phyloP scores from a whole-genome alignment of 2,888 invertebrate species.

The Ecliptopera silaceata region DNA sequence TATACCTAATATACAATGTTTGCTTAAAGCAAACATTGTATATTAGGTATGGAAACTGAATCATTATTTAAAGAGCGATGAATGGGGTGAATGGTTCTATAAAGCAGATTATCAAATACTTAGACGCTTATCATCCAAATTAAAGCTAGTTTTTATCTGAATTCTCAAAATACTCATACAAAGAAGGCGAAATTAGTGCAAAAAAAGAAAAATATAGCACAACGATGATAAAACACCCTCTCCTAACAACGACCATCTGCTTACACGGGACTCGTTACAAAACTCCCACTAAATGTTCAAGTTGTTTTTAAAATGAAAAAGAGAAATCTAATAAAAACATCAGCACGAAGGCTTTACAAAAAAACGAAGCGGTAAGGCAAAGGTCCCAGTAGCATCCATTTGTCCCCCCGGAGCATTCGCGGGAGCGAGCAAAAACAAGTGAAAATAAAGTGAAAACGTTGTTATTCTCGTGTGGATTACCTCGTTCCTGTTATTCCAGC shows the following conservation, averaged over 20 bases:
- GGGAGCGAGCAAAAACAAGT: conserved; percentile 72
- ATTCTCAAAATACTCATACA: too few relatives aligned
- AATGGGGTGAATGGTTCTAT: too few relatives aligned
- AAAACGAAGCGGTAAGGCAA: conserved; percentile 59
- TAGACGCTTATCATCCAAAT: too few relatives aligned
- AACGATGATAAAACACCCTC: too few relatives aligned
- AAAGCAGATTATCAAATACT: too few relatives aligned
- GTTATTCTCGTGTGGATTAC: conserved; percentile 76
- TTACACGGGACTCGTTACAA: conserved; percentile 6
- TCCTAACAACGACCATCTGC: neutral
- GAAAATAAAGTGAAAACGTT: conserved; percentile 77
- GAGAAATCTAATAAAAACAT: conserved; percentile 44
- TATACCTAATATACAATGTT: too few relatives aligned
- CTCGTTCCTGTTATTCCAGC: conserved; percentile 60
- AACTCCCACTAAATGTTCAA: conserved; percentile 35
- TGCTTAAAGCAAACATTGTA: too few relatives aligned
- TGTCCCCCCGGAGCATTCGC: conserved; percentile 64
- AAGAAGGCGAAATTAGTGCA: too few relatives aligned
- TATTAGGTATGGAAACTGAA: too few relatives aligned
- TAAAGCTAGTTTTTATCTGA: too few relatives aligned
- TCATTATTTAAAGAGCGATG: too few relatives aligned
- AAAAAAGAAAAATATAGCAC: too few relatives aligned
- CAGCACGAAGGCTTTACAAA: conserved; percentile 48
- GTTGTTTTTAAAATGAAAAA: conserved; percentile 38
- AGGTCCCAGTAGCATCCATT: conserved; percentile 63